Evolutionary conservation across 2,113 vertebrate genomes (phyloP), one percentile per base, ranked within the genome.

Genomic region (Coryphaenoides rupestris): DNA sequence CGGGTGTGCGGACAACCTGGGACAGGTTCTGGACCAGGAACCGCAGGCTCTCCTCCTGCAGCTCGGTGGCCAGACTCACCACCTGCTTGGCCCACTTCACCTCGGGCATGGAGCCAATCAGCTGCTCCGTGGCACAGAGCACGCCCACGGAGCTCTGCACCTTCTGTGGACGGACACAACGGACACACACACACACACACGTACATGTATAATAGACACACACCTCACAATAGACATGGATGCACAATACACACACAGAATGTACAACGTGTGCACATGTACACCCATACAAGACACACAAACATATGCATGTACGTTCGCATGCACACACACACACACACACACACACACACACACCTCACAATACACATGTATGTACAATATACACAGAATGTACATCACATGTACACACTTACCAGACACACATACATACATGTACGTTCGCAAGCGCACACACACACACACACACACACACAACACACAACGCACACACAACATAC

Each of bases 31-130:
- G 75, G 76, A 94, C 91, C 28, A 94, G 92, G 73, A 92, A 91
- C 0, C 58, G 26, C 60, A 97, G 68, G 46, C 93, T 95, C 73
- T 94, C 82, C 66, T 95, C 93, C 57, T 95, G 94, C 0, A 98
- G 87, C 74, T 79, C 90, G 0, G 86, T 91, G 19, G 93, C 92
- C 77, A 96, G 85, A 7, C 74, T 75, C 70, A 86, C 65, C 55
- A 92, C 91, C 72, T 90, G 75, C 79, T 95, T 92, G 12, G 95
- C 92, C 96, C 96, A 97, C 74, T 94, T 98, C 60, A 98, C 94
- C 73, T 92, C 93, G 21, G 96, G 96, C 69, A 98, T 89, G 69
- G 91, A 93, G 59, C 79, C 84, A 68, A 95, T 85, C 60, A 98
- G 84, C 69, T 90, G 91, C 82, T 95, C 94, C 28, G 89, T 92